Conservation (phyloP, 2,797 vertebrate genomes). For the Craterocephalus amniculus region DNA sequence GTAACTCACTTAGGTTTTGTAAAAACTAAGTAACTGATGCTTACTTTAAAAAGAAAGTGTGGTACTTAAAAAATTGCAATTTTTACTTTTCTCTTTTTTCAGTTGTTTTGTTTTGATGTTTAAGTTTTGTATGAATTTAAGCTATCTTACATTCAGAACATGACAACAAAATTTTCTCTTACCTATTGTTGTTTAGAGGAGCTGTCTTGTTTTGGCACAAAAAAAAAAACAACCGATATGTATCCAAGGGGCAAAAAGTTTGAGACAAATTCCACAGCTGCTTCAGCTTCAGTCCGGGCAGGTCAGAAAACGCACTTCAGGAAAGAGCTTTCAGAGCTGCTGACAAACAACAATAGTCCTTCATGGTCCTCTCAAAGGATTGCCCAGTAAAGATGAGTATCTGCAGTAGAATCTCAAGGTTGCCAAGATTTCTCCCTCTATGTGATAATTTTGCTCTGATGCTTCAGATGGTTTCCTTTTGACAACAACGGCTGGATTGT, state of each 20-base stretch:
- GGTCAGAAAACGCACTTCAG: constrained; percentile 31
- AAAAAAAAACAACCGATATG: constrained; percentile 9
- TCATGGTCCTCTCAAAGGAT: constrained; percentile 27
- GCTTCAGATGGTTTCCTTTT: constrained; percentile 16
- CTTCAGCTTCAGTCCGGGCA: constrained; percentile 25
- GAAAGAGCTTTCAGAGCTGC: constrained; percentile 34
- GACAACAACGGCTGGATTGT: constrained; percentile 41
- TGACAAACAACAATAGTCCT: constrained; percentile 16
- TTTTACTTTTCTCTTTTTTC: background rate
- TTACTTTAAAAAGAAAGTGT: background rate
- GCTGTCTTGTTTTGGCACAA: constrained; percentile 13
- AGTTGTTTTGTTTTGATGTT: too few species aligned
- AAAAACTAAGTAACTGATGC: constrained; percentile 13
- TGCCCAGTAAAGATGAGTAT: background rate
- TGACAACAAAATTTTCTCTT: constrained; percentile 37
- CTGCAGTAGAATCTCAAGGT: too few species aligned
- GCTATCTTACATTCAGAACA: background rate
- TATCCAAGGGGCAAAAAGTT: constrained; percentile 33
- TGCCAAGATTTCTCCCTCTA: background rate
- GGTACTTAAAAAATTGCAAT: background rate
- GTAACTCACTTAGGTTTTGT: background rate
- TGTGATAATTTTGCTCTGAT: background rate
- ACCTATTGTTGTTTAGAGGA: constrained; percentile 53
- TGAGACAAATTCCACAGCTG: constrained; percentile 53
- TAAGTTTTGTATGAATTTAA: background rate